Evolutionary conservation across 2,113 vertebrate genomes (phyloP), one percentile per base, ranked within the genome.

Genomic region (Neodontobutis hainanensis): DNA sequence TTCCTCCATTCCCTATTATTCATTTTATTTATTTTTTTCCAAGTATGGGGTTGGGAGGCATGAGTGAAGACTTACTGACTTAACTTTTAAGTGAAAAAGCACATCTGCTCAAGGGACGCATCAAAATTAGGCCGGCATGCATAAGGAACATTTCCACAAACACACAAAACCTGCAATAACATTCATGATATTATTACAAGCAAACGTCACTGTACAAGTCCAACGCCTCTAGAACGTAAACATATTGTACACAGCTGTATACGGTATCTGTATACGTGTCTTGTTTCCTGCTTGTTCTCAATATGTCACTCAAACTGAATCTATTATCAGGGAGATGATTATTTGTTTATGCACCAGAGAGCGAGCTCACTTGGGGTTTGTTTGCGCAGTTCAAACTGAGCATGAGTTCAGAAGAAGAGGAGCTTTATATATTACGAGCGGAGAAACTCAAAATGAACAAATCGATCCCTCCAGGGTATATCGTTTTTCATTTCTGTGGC

Each of bases 51-150:
- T 15, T 14, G 52, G 36, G n/a, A 27, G 15, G 58, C 56, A 63
- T 78, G 42, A 64, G 61, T 67, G 80, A 85, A 76, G 56, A 73
- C 45, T 3, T 48, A 68, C 42, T 65, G 61, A 61, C 49, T 68
- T 48, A 16, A 64, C 61, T 81, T 42, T 42, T 11, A 68, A 36
- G 36, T 48, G 5, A 56, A 64, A 46, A 48, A 11, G 2, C 7
- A 35, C 5, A 14, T 40, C 15, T 46, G 14, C 45, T 46, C 12
- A 50, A 57, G 57, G 2, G 32, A 43, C 12, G 53, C 4, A 60
- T 16, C 15, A 36, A 55, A 55, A 36, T 55, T 55, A 36, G 32
- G 52, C 32, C 32, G 19, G 19, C 19, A 27, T 27, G 19, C 19
- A 27, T 27, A 3, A 27, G 12, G 14, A 55, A 34, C 11, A 38